phyloP scores from a whole-genome alignment of 2,888 invertebrate genomes.

The Spodoptera picta region DNA sequence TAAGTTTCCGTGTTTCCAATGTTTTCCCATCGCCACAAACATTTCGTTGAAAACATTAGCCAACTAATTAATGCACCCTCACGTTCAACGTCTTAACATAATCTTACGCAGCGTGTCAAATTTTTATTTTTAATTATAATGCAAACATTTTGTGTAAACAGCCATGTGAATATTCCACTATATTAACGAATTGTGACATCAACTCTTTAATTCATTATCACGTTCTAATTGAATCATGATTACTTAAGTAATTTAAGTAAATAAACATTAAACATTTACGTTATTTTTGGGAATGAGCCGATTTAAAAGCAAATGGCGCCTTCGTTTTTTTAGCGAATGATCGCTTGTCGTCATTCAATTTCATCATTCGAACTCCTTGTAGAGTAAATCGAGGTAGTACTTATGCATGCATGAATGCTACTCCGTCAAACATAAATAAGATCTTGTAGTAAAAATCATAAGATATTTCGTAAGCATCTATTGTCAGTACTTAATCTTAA shows the following conservation, averaged over 20 bases:
- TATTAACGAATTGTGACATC: slow-evolving; percentile 66
- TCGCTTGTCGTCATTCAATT: slow-evolving; percentile 7
- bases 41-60: slow-evolving; percentile 69
- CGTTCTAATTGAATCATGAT: slow-evolving; percentile 56
- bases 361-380: no score
- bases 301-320: slow-evolving; percentile 19
- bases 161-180: slow-evolving; percentile 66
- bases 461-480: no score
- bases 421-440: no score
- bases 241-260: slow-evolving; percentile 27
- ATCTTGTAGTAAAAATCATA: no score
- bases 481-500: no score
- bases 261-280: slow-evolving; percentile 25
- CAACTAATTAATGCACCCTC: slow-evolving; percentile 81
- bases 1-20: slow-evolving; percentile 63
- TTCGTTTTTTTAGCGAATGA: slow-evolving; percentile 9
- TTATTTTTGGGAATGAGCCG: slow-evolving; percentile 13
- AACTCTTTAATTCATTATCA: slow-evolving; percentile 64
- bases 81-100: slow-evolving; percentile 70
- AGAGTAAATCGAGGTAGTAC: no score
- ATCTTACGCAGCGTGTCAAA: slow-evolving; percentile 72
- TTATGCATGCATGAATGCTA: no score
- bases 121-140: slow-evolving; percentile 75
- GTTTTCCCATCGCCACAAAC: slow-evolving; percentile 69
- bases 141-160: slow-evolving; percentile 70